Conservation (phyloP, 2,888 invertebrate genomes). For the Thera britannica region DNA sequence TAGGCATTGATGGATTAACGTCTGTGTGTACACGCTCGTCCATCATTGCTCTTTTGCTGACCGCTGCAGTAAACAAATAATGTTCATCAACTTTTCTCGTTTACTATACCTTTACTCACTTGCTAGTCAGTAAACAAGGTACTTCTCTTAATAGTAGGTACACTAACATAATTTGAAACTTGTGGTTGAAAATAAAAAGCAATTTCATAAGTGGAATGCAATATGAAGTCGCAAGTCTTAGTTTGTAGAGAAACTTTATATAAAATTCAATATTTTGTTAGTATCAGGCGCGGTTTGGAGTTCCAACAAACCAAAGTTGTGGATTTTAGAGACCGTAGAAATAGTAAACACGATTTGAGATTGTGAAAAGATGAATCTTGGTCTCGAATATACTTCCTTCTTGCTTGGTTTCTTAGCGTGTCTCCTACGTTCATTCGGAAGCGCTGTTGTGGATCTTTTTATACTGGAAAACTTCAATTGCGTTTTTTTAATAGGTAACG, state of each 20-base stretch:
- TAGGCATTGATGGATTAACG: no score
- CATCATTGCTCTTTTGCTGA: no score
- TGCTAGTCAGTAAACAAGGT: no score
- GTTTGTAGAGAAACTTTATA: slow-evolving; percentile 23
- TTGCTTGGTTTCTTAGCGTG: slow-evolving; percentile 34
- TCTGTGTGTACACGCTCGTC: no score
- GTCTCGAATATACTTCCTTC: slow-evolving; percentile 56
- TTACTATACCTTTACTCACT: no score
- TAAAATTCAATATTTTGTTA: slow-evolving; percentile 32
- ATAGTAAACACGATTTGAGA: slow-evolving; percentile 74
- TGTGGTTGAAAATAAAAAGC: slow-evolving; percentile 52
- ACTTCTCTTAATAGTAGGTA: neutral
- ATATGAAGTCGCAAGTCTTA: slow-evolving; percentile 39
- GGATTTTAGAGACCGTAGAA: slow-evolving; percentile 67
- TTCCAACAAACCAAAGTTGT: slow-evolving; percentile 31
- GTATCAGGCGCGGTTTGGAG: slow-evolving; percentile 33
- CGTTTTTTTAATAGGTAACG: no score
- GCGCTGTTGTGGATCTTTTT: neutral
- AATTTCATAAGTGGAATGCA: slow-evolving; percentile 63
- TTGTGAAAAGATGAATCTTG: slow-evolving; percentile 52
- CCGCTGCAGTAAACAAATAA: no score
- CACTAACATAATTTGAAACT: slow-evolving; percentile 39
- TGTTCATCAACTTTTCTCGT: no score
- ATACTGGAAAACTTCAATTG: no score
- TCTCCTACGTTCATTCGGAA: slow-evolving; percentile 6